Base-by-base conservation (phyloP, 2,888 invertebrate genomes). In the Therioaphis trifolii region DNA sequence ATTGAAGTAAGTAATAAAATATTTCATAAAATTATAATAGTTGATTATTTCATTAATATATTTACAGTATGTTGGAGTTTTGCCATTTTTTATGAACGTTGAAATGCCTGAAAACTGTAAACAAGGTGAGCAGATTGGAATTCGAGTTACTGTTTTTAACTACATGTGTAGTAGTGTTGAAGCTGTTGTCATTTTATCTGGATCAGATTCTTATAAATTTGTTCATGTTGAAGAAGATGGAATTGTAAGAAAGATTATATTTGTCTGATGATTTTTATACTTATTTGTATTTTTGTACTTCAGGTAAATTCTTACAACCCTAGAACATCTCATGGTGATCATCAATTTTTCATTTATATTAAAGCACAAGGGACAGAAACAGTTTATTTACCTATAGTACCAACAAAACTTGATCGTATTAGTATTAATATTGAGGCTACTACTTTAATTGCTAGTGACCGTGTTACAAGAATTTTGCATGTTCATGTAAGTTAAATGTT, bases 11-110 rank as follows among this genome's bases (percentile, higher is more conserved):
- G 87, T 86, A 75, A 7, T 88, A 87, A 86, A 76, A 18, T 35
- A 35, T 24, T 35, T 21, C 11, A 24, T 52, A 3, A 4, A 52
- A 2, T 11, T 5, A 55, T 63, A 9, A 63, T 63, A 27, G 24
- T 12, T 35, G n/a, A 27, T 68, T 35, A 58, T 74, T 74, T 40
- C 12, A 18, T 78, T 68, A 66, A 24, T 86, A 80, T 21, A n/a
- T 85, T 87, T 88, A 2, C 89, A 95, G 92, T 97, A 97, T 89
- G 93, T 94, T 40, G 97, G 96, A 18, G 94, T 96, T 0, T 91
- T 96, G 58, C 97, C 97, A 21, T 97, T 98, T 92, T 98, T 95
- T 90, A 97, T 98, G 87, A 95, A 96, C 87, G 94, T 97, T 74
- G 98, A 98, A 88, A 96, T 97, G 90, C 97, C 98, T 0, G 91